A percentile compares a stretch with the other conserved stretches of the same genome.
Evolutionary conservation across 2,888 invertebrate genomes (phyloP).

Genomic region (Parnassius orleans): DNA sequence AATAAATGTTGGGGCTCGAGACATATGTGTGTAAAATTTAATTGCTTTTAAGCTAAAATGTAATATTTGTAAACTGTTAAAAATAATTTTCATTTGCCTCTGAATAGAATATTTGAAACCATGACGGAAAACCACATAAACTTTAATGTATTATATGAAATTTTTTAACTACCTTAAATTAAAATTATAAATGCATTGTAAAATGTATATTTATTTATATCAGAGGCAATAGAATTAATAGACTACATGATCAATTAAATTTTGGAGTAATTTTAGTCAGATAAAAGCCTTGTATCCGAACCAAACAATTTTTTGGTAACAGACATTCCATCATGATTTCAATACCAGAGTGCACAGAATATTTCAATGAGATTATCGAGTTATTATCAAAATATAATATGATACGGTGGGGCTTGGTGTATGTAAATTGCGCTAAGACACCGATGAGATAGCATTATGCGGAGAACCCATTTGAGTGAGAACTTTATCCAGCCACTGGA

Average conservation of each 20-base stretch:
- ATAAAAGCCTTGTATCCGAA: background rate
- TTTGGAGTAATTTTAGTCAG: background rate
- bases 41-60: constrained; percentile 2
- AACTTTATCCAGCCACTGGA: constrained; percentile 99
- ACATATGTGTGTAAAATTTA: constrained; percentile 1
- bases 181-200: no score
- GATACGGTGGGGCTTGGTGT: constrained; percentile 39
- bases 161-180: no score
- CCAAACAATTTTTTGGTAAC: background rate
- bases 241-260: no score
- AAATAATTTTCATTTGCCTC: constrained; percentile 11
- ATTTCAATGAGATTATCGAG: constrained; percentile 34
- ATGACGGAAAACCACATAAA: background rate
- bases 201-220: no score
- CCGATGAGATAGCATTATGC: constrained; percentile 97
- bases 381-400: constrained; percentile 39
- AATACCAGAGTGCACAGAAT: constrained; percentile 39
- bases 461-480: constrained; percentile 99
- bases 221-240: no score
- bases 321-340: constrained; percentile 6
- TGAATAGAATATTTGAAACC: constrained; percentile 2
- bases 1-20: constrained; percentile 39
- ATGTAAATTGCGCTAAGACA: constrained; percentile 82
- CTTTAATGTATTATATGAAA: no score
- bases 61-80: background rate